Evolutionary conservation across 2,888 invertebrate genomes (phyloP).

Genomic region (Onthophagus sagittarius): DNA sequence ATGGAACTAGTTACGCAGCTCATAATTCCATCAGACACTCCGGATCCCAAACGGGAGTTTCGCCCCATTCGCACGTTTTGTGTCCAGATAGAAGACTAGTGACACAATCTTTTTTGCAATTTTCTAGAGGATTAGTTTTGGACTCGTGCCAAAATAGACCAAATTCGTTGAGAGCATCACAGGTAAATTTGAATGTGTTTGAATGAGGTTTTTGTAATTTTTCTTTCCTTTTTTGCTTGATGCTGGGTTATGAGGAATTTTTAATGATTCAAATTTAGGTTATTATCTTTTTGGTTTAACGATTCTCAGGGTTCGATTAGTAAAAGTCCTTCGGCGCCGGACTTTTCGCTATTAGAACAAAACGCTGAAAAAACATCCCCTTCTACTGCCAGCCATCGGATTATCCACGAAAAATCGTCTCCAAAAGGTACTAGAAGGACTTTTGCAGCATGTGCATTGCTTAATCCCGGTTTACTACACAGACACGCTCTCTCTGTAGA

Average conservation of each 20-base stretch:
- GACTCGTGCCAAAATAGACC: constrained; percentile 36
- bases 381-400: constrained; percentile 21
- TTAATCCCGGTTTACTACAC: constrained; percentile 64
- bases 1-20: constrained; percentile 29
- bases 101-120: constrained; percentile 52
- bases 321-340: constrained; percentile 60
- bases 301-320: constrained; percentile 43
- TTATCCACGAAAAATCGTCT: constrained; percentile 28
- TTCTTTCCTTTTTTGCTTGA: not conserved
- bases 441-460: constrained; percentile 53
- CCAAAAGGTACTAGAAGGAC: constrained; percentile 31
- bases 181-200: constrained; percentile 28
- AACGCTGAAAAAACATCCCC: constrained; percentile 33
- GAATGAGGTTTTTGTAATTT: not conserved
- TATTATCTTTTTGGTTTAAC: too few relatives aligned
- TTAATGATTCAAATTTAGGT: too few relatives aligned
- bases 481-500: constrained; percentile 82
- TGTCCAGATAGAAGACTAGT: constrained; percentile 31
- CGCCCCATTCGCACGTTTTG: constrained; percentile 23
- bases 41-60: constrained; percentile 40
- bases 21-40: constrained; percentile 44
- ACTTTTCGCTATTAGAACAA: constrained; percentile 48
- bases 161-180: constrained; percentile 39
- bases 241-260: too few relatives aligned
- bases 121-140: constrained; percentile 49